Evolutionary conservation across 2,113 vertebrate genomes (phyloP), one percentile per base, ranked within the genome.

Genomic region (Ploceus nigricollis): DNA sequence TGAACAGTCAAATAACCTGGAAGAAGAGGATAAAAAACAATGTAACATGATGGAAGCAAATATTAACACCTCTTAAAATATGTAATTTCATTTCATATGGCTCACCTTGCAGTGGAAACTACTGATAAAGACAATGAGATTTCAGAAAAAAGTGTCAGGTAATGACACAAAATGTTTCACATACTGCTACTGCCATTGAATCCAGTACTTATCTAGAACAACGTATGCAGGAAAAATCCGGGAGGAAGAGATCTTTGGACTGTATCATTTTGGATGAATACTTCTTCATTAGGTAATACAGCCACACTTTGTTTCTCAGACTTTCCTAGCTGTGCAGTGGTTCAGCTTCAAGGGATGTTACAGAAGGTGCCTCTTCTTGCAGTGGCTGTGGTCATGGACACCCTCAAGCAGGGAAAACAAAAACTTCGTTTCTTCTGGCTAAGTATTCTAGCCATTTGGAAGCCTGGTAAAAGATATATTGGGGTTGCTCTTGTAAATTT

Each of bases 141-240:
- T 86, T 86, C 40, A 69, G 76, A 82, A 61, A 88, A 81, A 84
- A 6, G 6, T 44, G 53, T 79, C 71, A 61, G n/a, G 56, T 22
- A 60, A 48, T 7, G 7, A 44, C 24, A 48, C 2, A 35, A 56
- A 58, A 68, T 13, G 1, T 51, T 79, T 76, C 0, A 0, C 39
- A 13, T 50, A 33, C 31, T 56, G 21, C 27, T 81, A 51, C 17
- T 64, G 14, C 17, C 19, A 44, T 42, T 83, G 58, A 65, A 93
- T 72, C 33, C 45, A 65, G 37, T 18, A 37, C 51, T 63, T 40
- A 27, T 44, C 39, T 42, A 69, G 27, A 28, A 18, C 37, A 64
- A 73, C 15, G 53, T 10, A 37, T 7, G 47, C 6, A 71, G 6
- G 5, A 69, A 77, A 69, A 89, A 86, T 45, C 24, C 35, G 53